Evolutionary conservation across 2,888 invertebrate genomes (phyloP).

Genomic region (Lithosia quadra): DNA sequence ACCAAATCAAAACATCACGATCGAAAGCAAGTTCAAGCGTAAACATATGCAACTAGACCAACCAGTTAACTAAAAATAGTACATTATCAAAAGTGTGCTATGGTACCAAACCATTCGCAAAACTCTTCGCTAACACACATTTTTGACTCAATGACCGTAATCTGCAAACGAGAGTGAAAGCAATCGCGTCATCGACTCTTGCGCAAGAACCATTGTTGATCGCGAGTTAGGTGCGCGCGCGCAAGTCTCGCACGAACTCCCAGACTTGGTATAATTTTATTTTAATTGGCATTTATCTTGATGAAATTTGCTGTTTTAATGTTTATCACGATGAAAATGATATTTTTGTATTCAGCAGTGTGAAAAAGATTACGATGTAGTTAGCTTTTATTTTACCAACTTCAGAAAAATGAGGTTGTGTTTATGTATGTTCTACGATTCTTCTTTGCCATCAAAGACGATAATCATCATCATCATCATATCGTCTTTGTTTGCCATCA

Average conservation of each 20-base stretch:
- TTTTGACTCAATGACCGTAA: slow-evolving; percentile 53
- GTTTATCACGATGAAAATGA: slow-evolving; percentile 42
- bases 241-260: not conserved
- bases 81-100: slow-evolving; percentile 12
- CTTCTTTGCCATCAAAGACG: too few species aligned
- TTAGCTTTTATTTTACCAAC: not conserved
- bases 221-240: slow-evolving; percentile 19
- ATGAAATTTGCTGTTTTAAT: slow-evolving; percentile 37
- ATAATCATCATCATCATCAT: too few species aligned
- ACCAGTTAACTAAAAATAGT: not conserved
- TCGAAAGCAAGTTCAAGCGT: not conserved
- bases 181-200: slow-evolving; percentile 43
- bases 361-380: not conserved
- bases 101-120: slow-evolving; percentile 7
- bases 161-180: slow-evolving; percentile 50
- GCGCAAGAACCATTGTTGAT: slow-evolving; percentile 43
- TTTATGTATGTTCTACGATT: not conserved
- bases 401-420: not conserved
- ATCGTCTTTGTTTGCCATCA: too few species aligned
- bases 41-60: not conserved
- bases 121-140: slow-evolving; percentile 42
- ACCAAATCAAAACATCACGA: not conserved
- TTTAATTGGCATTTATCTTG: slow-evolving; percentile 37
- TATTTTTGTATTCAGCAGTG: slow-evolving; percentile 15
- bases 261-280: slow-evolving; percentile 17